These are phyloP conservation scores for Lycia hirtaria DNA, from an alignment of 2,888 invertebrate genomes.

Conservation along the genomic window DNA sequence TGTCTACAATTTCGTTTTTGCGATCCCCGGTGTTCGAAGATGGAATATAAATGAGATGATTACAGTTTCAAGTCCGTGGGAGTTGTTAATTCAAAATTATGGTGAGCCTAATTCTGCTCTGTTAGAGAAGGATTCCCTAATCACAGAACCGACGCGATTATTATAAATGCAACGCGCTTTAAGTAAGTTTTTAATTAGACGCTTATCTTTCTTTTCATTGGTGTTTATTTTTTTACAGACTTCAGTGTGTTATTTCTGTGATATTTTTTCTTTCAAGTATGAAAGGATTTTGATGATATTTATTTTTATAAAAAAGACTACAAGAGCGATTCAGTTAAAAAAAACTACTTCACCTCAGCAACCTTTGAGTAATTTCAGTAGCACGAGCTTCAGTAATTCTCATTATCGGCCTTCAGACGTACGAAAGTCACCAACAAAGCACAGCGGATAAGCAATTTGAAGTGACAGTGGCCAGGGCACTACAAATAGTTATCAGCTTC, in stretches of 20 bases:
- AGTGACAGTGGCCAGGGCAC: too few species aligned
- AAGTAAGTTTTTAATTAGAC: constrained; percentile 5
- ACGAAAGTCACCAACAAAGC: too few species aligned
- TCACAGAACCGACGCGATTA: constrained; percentile 22
- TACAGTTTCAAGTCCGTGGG: constrained; percentile 20
- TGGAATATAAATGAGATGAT: constrained; percentile 33
- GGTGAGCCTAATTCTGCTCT: constrained; percentile 27
- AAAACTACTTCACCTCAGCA: neutral
- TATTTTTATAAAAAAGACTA: too few species aligned
- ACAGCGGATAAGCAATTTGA: too few species aligned
- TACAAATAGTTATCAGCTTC: neutral
- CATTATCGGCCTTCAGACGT: too few species aligned
- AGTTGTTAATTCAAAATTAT: constrained; percentile 34
- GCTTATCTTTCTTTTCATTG: neutral
- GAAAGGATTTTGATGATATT: too few species aligned
- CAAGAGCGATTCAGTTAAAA: too few species aligned
- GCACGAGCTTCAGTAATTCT: too few species aligned
- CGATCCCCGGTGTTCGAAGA: constrained; percentile 30
- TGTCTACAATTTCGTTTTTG: constrained; percentile 31
- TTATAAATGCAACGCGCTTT: constrained; percentile 10
- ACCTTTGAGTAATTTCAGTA: too few species aligned
- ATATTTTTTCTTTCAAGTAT: too few species aligned
- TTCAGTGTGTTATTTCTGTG: too few species aligned
- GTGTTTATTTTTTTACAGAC: too few species aligned
- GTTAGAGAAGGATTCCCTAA: constrained; percentile 27